Conservation (phyloP, 35 echinoderm and acorn worm species). For the Apostichopus japonicus region DNA sequence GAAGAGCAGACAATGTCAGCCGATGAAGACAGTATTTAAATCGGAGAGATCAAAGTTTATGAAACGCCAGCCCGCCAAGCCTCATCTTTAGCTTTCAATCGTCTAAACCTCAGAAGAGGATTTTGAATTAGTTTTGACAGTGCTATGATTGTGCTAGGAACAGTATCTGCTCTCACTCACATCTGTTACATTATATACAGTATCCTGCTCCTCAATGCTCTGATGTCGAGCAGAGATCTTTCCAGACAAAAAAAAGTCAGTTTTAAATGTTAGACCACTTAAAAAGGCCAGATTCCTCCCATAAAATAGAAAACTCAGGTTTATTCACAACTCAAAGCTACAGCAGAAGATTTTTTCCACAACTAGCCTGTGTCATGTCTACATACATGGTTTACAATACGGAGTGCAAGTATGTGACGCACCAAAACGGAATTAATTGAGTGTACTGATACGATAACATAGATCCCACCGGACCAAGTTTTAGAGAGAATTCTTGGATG, state of each 20-base stretch:
- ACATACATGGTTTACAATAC: too few species aligned
- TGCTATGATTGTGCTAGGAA: background rate
- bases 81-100: background rate
- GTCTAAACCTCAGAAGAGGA: background rate
- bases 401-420: too few species aligned
- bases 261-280: background rate
- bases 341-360: too few species aligned
- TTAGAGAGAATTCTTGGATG: too few species aligned
- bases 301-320: background rate
- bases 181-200: background rate
- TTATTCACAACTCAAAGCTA: too few species aligned
- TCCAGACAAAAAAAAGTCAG: background rate
- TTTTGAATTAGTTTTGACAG: background rate
- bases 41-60: too few species aligned
- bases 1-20: too few species aligned
- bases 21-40: too few species aligned
- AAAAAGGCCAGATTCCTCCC: background rate
- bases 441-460: too few species aligned
- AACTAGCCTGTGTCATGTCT: too few species aligned
- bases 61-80: background rate
- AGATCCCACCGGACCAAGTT: too few species aligned
- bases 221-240: background rate
- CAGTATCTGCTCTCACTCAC: background rate
- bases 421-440: too few species aligned
- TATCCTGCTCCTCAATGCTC: background rate